A percentile compares a stretch with the other conserved stretches of the same genome.
These are phyloP conservation scores for Megamerina dolium DNA, from an alignment of 2,888 invertebrate genomes.

Conservation along the genomic window DNA sequence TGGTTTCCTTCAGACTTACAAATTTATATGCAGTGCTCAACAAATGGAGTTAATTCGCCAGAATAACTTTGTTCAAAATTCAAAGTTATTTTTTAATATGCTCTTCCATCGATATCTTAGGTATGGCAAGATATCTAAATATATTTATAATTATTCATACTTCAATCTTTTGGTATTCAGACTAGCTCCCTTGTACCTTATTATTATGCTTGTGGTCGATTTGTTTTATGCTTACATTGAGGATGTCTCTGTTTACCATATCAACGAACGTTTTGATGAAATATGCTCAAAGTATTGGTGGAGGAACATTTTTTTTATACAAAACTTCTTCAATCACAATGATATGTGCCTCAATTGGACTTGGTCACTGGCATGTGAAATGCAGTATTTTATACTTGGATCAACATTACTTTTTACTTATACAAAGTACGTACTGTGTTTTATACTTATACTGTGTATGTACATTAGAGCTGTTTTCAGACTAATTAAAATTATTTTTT, in stretches of 20 bases:
- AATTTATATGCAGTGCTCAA: conserved; percentile 40
- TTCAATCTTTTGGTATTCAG: conserved; percentile 21
- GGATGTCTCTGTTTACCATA: conserved; percentile 47
- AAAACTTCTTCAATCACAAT: conserved; percentile 44
- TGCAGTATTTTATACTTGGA: conserved; percentile 47
- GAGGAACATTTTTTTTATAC: conserved; percentile 48
- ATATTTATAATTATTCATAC: background rate
- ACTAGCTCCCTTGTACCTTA: conserved; percentile 44
- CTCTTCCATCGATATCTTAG: conserved; percentile 44
- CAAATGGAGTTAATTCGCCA: conserved; percentile 36
- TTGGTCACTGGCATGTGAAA: conserved; percentile 50
- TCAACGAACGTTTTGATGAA: conserved; percentile 46
- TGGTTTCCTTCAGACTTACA: conserved; percentile 45
- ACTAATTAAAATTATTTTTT: no score
- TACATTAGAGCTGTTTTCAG: no score
- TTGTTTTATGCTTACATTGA: conserved; percentile 42
- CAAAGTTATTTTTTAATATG: conserved; percentile 37
- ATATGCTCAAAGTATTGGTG: conserved; percentile 47
- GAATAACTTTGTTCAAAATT: conserved; percentile 32
- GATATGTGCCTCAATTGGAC: conserved; percentile 50
- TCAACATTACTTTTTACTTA: conserved; percentile 42
- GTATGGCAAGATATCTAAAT: conserved; percentile 16
- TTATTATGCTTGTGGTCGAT: conserved; percentile 42
- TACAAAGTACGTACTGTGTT: conserved; percentile 35
- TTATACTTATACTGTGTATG: no score